Conservation (phyloP, 2,797 vertebrate genomes). For the Squalus acanthias region DNA sequence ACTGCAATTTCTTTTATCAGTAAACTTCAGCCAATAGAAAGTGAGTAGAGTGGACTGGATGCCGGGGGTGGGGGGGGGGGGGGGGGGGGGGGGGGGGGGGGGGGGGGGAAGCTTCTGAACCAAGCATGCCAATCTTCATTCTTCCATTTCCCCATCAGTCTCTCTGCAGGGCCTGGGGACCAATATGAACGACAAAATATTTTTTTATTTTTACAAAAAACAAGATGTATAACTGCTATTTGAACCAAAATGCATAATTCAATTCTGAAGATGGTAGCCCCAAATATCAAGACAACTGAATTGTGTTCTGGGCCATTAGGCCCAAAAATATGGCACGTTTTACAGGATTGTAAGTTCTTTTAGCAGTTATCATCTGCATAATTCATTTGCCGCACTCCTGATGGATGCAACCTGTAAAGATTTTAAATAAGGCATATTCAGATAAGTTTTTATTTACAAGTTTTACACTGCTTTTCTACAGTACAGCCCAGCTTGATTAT, state of each 20-base stretch:
- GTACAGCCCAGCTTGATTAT: conserved; percentile 20
- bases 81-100: too few species aligned
- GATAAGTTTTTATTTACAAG: conserved; percentile 53
- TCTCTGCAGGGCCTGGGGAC: too few species aligned
- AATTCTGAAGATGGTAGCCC: conserved; percentile 48
- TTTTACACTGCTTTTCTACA: conserved; percentile 49
- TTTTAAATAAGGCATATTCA: conserved; percentile 70
- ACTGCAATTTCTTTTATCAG: background rate
- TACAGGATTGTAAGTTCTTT: background rate
- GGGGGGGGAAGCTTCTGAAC: background rate
- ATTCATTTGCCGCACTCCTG: conserved; percentile 16
- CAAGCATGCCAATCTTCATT: background rate
- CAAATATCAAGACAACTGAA: conserved; percentile 48
- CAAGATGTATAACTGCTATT: background rate
- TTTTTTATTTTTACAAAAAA: background rate
- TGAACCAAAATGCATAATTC: conserved; percentile 19
- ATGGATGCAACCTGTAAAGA: conserved; percentile 46
- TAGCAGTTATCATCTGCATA: conserved; percentile 21
- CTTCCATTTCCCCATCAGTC: background rate
- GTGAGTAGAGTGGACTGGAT: background rate
- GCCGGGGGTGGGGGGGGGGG: too few species aligned
- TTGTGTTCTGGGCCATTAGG: conserved; percentile 43
- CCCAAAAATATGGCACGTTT: conserved; percentile 47
- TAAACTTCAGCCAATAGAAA: background rate
- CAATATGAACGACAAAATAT: background rate